Evolutionary conservation across 2,797 vertebrate genomes (phyloP).

Genomic region (Neomorphus geoffroyi): DNA sequence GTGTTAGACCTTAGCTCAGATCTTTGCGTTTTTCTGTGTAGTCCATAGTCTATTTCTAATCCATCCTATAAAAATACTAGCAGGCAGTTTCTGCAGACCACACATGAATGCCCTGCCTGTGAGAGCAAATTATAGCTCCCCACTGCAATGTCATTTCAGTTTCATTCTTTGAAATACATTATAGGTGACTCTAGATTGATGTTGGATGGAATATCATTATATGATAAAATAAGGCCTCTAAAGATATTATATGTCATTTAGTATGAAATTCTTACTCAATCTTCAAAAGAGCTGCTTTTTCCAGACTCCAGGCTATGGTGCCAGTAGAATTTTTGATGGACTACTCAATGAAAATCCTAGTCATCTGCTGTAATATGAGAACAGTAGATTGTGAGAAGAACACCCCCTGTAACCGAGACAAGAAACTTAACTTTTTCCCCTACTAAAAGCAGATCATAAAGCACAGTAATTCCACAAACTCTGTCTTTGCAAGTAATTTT

Average conservation of each 20-base stretch:
- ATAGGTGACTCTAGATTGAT: constrained; percentile 18
- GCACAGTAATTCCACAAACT: not conserved
- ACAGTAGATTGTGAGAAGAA: not conserved
- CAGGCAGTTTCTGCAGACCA: not conserved
- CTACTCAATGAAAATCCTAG: not conserved
- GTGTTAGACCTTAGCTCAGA: not conserved
- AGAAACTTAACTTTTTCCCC: not conserved
- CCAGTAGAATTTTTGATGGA: not conserved
- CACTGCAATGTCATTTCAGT: constrained; percentile 21
- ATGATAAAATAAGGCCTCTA: constrained; percentile 31
- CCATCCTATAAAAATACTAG: not conserved
- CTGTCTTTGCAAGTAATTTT: not conserved
- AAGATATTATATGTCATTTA: constrained; percentile 42
- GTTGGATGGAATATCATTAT: constrained; percentile 31
- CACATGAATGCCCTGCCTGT: not conserved
- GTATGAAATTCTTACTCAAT: constrained; percentile 36
- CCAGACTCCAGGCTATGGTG: not conserved
- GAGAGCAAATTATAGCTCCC: not conserved
- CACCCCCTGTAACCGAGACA: not conserved
- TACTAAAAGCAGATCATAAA: not conserved
- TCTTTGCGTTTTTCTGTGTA: not conserved
- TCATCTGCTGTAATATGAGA: not conserved
- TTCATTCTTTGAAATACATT: constrained; percentile 48
- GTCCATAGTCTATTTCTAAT: not conserved
- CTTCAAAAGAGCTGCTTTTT: constrained; percentile 14